These are phyloP conservation scores for Poeciliopsis presidionis DNA, from an alignment of 2,797 vertebrate genomes.

Conservation along the genomic window DNA sequence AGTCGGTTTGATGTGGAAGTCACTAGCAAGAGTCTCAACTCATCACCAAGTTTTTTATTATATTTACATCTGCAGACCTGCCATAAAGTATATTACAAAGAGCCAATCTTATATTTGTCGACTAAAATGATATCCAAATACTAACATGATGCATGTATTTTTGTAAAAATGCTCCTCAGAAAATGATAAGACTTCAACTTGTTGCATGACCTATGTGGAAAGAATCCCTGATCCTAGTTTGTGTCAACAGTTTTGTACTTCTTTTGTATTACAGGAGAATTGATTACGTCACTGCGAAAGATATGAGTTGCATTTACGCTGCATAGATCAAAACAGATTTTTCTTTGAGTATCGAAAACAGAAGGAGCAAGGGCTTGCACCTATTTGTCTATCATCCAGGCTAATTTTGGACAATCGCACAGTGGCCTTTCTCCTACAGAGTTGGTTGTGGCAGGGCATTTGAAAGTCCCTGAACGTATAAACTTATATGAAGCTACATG, in stretches of 20 bases:
- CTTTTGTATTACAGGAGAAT: slow-evolving; percentile 60
- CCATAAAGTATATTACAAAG: slow-evolving; percentile 62
- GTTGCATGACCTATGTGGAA: slow-evolving; percentile 76
- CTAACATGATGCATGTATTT: slow-evolving; percentile 79
- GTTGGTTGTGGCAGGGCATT: slow-evolving; percentile 66
- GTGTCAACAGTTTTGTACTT: slow-evolving; percentile 67
- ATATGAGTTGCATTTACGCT: slow-evolving; percentile 61
- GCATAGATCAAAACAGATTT: slow-evolving; percentile 61
- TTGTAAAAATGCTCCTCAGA: slow-evolving; percentile 74
- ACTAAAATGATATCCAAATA: slow-evolving; percentile 70
- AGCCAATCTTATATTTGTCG: slow-evolving; percentile 72
- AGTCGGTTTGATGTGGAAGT: slow-evolving; percentile 54
- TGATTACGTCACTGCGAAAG: slow-evolving; percentile 68
- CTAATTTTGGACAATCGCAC: slow-evolving; percentile 83
- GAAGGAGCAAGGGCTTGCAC: slow-evolving; percentile 64
- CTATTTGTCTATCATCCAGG: slow-evolving; percentile 60
- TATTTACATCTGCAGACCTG: slow-evolving; percentile 64
- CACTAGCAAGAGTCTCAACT: slow-evolving; percentile 58
- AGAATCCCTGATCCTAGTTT: slow-evolving; percentile 71
- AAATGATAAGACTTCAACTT: slow-evolving; percentile 70
- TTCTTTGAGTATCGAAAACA: slow-evolving; percentile 53
- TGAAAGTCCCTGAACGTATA: slow-evolving; percentile 48
- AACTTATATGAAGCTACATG: slow-evolving; percentile 42
- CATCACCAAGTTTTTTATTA: slow-evolving; percentile 57
- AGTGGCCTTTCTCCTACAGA: slow-evolving; percentile 80